Evolutionary conservation across 2,888 invertebrate species (phyloP).

Genomic region (Pegoplata infirma): DNA sequence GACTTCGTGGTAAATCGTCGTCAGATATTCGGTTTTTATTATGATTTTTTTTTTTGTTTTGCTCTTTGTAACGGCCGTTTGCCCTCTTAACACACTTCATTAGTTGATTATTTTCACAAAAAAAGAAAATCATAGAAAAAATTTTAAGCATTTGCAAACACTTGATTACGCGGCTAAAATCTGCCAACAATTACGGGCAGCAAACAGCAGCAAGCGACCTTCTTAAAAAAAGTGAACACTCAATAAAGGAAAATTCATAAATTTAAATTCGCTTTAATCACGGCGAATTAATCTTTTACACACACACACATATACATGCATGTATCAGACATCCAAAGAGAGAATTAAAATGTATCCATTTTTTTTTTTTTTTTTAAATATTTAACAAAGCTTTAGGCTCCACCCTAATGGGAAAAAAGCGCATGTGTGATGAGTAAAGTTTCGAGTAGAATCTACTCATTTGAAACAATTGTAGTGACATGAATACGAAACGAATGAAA

Average conservation of each 20-base stretch:
- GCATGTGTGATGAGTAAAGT: conserved; percentile 48
- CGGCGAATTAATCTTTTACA: conserved; percentile 22
- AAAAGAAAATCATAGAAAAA: background rate
- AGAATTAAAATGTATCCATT: conserved; percentile 39
- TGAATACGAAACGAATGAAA: conserved; percentile 11
- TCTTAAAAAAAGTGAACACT: conserved; percentile 19
- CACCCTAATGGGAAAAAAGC: conserved; percentile 41
- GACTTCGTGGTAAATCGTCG: conserved; percentile 58
- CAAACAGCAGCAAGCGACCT: conserved; percentile 20
- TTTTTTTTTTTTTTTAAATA: no score
- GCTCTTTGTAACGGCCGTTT: conserved; percentile 57
- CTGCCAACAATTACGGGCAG: conserved; percentile 50
- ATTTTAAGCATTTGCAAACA: conserved; percentile 18
- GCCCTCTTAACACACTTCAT: conserved; percentile 77
- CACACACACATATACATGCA: background rate
- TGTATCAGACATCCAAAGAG: no score
- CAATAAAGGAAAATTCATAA: conserved; percentile 9
- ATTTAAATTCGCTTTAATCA: conserved; percentile 31
- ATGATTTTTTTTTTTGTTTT: background rate
- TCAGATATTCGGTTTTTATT: conserved; percentile 52
- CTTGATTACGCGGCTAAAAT: conserved; percentile 53
- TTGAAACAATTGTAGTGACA: background rate
- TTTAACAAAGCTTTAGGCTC: conserved; percentile 21
- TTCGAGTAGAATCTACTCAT: background rate
- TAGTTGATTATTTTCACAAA: conserved; percentile 64